Base-by-base conservation (phyloP, 53 echinoderm and acorn worm genomes). In the Luidia sarsii region DNA sequence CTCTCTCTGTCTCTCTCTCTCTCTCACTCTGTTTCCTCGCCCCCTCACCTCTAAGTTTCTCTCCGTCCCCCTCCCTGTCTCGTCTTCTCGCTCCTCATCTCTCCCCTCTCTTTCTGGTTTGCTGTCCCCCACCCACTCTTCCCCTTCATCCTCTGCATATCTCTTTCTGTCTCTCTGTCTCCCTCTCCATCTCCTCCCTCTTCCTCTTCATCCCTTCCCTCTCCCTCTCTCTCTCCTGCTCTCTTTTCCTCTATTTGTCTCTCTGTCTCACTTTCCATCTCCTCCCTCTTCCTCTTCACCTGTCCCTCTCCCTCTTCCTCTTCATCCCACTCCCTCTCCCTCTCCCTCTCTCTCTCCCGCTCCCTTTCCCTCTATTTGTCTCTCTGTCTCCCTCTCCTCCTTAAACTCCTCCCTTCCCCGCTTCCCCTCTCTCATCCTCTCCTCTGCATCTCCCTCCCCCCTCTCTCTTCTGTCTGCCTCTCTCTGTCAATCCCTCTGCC, bases 401-500 rank as follows among this genome's bases (percentile, higher is more conserved):
- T 48, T 39, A 0, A 27, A 20, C 1, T 64, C 33, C 16, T 24
- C 7, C 59, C 3, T 39, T 57, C 54, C 52, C 22, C 53, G 48
- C 35, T 57, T 43, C 39, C 53, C 41, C 33, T 56, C 61, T 60
- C 45, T 48, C 54, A 0, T 29, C 21, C 1, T 64, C 33, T 18
- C 34, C 59, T 7, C 57, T 57, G 68, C 32, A 0, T 13, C 48
- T 30, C 33, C 30, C 54, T 38, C 22, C 53, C 49, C 35, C 43
- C 57, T 55, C 53, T 56, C 33, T 56, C 61, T 60, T 48, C 54
- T 2, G 29, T 33, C 1, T 64, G 21, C 16, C 34, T 15, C 59
- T 7, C 57, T 57, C 52, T 52, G n/a, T 33, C 53, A 48, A 34
- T 57, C 57, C 39, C 53, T 56, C 33, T 56, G 48, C 48, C 45